Evolutionary conservation across 2,113 vertebrate species (phyloP).

Genomic region (Brachypodius melanocephalos): DNA sequence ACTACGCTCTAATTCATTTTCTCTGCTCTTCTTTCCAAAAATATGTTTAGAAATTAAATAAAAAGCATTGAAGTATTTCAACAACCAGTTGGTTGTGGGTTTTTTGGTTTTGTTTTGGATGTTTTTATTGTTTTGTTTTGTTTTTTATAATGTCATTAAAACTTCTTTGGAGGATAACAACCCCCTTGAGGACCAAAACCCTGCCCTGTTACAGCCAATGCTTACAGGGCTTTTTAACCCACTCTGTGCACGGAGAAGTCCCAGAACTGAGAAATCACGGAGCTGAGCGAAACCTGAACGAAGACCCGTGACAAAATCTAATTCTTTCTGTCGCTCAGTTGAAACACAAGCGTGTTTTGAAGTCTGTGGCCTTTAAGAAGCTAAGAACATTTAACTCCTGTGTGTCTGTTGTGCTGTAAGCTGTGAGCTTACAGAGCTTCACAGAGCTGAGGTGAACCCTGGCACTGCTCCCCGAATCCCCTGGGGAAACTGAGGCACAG

Average conservation of each 20-base stretch:
- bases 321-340: not conserved
- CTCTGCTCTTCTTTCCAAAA: constrained; percentile 32
- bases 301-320: not conserved
- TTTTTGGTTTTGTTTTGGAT: not conserved
- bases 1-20: not conserved
- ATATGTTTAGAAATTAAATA: constrained; percentile 46
- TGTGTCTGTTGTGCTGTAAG: not conserved
- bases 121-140: not conserved
- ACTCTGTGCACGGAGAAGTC: not conserved
- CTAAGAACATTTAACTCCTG: not conserved
- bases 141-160: constrained; percentile 20
- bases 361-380: not conserved
- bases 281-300: not conserved
- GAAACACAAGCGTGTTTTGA: not conserved
- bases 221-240: not conserved
- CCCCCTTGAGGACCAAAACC: not conserved
- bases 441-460: not conserved
- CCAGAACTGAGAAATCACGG: not conserved
- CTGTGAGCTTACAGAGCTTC: rapidly evolving
- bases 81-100: not conserved
- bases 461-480: not conserved
- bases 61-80: constrained; percentile 22
- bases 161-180: not conserved
- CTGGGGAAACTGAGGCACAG: not conserved
- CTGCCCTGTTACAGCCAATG: not conserved